Evolutionary conservation across 2,888 invertebrate species (phyloP).

Genomic region (Oegoconia quadripuncta): DNA sequence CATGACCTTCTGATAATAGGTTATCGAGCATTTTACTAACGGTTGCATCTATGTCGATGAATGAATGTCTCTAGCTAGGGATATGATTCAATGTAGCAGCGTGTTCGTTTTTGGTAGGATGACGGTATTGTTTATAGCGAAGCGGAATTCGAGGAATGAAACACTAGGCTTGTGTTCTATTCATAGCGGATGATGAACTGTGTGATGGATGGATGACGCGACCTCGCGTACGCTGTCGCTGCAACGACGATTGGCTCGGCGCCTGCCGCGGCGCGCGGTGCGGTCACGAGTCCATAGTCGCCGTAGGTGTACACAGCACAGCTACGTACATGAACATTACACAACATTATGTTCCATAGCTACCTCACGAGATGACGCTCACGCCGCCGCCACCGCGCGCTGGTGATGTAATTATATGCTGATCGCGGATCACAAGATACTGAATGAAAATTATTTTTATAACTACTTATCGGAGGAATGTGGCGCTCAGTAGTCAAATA

Average conservation of each 20-base stretch:
- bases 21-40: constrained; percentile 46
- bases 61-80: constrained; percentile 35
- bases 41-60: constrained; percentile 42
- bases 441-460: constrained; percentile 38
- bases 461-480: background rate
- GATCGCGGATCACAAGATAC: constrained; percentile 27
- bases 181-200: constrained; percentile 66
- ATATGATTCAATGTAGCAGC: constrained; percentile 28
- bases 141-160: constrained; percentile 66
- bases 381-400: constrained; percentile 24
- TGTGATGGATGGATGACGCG: constrained; percentile 72
- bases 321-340: constrained; percentile 11
- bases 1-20: constrained; percentile 55
- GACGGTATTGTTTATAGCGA: constrained; percentile 56
- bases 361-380: constrained; percentile 48
- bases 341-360: constrained; percentile 36
- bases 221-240: constrained; percentile 46
- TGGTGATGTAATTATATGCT: constrained; percentile 53
- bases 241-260: constrained; percentile 12
- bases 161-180: constrained; percentile 61
- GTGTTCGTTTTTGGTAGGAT: constrained; percentile 36
- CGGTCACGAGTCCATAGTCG: constrained; percentile 18
- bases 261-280: constrained; percentile 26
- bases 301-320: constrained; percentile 2
- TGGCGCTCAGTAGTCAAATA: no score